Conservation (phyloP, 2,113 vertebrate genomes). For the Vulpes ferrilata region DNA sequence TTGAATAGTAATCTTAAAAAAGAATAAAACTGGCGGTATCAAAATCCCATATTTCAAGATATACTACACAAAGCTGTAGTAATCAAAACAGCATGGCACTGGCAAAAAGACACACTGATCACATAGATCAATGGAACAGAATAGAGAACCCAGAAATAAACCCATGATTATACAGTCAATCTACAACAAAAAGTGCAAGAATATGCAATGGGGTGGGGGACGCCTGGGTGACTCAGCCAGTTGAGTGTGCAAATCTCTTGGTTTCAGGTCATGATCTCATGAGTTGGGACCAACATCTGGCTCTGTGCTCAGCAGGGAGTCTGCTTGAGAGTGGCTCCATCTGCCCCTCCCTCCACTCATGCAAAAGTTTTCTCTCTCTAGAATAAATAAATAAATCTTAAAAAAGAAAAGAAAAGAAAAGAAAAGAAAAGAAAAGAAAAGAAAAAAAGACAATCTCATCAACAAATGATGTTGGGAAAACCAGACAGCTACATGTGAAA, state of each 20-base stretch:
- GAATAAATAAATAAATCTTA: background rate
- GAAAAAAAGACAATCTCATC: background rate
- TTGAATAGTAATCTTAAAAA: background rate
- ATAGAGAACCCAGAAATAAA: background rate
- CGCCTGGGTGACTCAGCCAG: background rate
- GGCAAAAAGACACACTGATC: background rate
- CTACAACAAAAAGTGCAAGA: background rate
- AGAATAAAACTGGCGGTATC: background rate
- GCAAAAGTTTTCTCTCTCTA: background rate
- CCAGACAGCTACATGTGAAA: background rate
- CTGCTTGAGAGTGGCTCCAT: background rate
- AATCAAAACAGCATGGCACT: background rate
- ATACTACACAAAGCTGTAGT: background rate
- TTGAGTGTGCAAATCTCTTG: background rate
- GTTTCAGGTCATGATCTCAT: background rate
- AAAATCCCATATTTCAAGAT: background rate
- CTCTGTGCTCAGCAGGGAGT: background rate
- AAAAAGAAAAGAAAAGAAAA: background rate
- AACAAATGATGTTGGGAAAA: background rate
- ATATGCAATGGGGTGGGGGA: background rate
- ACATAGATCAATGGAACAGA: background rate
- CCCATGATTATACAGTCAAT: background rate
- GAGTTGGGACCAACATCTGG: background rate
- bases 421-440: background rate
- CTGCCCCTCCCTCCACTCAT: background rate